Evolutionary conservation across 2,797 vertebrate genomes (phyloP).

Genomic region (Tenualosa ilisha): DNA sequence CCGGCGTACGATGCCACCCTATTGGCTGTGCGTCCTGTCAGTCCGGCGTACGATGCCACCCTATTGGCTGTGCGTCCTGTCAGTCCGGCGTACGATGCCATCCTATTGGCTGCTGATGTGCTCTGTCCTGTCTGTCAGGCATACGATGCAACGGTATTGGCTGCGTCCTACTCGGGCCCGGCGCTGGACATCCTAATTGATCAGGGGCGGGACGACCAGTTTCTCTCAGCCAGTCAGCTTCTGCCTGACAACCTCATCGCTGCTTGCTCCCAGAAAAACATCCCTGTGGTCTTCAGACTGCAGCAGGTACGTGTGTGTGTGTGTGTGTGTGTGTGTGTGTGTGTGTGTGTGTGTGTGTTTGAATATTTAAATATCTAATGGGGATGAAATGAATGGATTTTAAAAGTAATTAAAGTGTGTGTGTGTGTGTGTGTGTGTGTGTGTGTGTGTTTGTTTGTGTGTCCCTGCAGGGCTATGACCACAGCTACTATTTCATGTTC

Average conservation of each 20-base stretch:
- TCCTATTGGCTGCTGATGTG: constrained; percentile 49
- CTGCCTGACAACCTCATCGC: constrained; percentile 93
- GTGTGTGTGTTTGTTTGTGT: neutral
- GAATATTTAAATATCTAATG: neutral
- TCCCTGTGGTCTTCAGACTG: constrained; percentile 91
- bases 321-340: constrained; percentile 82
- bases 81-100: constrained; percentile 92
- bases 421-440: neutral
- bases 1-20: too few relatives aligned
- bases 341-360: constrained; percentile 4
- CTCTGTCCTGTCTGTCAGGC: constrained; percentile 64
- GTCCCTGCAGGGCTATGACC: constrained; percentile 88
- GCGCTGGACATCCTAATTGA: constrained; percentile 91
- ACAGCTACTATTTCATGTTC: constrained; percentile 95
- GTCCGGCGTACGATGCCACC: too few relatives aligned
- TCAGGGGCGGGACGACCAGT: constrained; percentile 94
- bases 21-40: too few relatives aligned
- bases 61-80: too few relatives aligned
- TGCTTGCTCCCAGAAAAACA: constrained; percentile 87
- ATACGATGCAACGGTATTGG: constrained; percentile 87
- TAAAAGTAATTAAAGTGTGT: neutral
- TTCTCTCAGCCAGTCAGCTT: constrained; percentile 88
- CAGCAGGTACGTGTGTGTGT: constrained; percentile 79
- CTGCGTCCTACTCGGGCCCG: constrained; percentile 79
- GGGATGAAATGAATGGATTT: neutral